These are phyloP conservation scores for Gerris lacustris DNA, from an alignment of 2,888 invertebrate genomes.

Conservation along the genomic window DNA sequence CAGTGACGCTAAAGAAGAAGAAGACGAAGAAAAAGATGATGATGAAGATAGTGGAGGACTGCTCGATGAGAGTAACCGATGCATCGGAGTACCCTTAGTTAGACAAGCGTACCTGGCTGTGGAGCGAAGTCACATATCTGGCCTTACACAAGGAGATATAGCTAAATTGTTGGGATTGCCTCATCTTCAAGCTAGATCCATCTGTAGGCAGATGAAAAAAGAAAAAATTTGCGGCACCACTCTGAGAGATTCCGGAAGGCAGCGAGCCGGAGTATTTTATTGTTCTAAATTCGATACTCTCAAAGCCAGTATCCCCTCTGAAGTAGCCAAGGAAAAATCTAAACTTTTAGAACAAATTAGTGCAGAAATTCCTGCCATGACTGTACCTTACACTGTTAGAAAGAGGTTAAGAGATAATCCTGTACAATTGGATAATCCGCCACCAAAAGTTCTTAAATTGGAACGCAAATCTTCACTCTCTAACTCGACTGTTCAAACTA, in stretches of 20 bases:
- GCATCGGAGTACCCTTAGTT: conserved; percentile 36
- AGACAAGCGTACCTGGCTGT: conserved; percentile 44
- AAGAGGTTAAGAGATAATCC: background rate
- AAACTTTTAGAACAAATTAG: conserved; percentile 20
- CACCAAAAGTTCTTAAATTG: background rate
- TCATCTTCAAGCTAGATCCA: conserved; percentile 39
- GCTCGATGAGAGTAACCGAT: conserved; percentile 29
- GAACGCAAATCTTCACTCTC: background rate
- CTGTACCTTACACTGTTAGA: background rate
- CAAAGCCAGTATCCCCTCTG: conserved; percentile 26
- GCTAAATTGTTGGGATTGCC: conserved; percentile 38
- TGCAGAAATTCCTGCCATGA: background rate
- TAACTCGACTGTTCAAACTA: conserved; percentile 17
- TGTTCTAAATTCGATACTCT: conserved; percentile 21
- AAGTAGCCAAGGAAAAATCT: conserved; percentile 20
- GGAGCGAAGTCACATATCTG: conserved; percentile 41
- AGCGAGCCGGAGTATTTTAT: conserved; percentile 39
- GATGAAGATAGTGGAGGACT: conserved; percentile 30
- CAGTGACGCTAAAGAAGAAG: conserved; percentile 41
- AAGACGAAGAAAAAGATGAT: conserved; percentile 40
- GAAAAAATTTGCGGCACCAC: conserved; percentile 40
- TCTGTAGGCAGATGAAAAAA: conserved; percentile 40
- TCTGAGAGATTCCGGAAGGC: conserved; percentile 45
- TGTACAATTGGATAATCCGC: too few relatives aligned
- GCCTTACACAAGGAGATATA: conserved; percentile 42